A percentile compares a stretch with the other conserved stretches of the same genome.
Conservation (phyloP, 2,113 vertebrate genomes). For the Esox niger region DNA sequence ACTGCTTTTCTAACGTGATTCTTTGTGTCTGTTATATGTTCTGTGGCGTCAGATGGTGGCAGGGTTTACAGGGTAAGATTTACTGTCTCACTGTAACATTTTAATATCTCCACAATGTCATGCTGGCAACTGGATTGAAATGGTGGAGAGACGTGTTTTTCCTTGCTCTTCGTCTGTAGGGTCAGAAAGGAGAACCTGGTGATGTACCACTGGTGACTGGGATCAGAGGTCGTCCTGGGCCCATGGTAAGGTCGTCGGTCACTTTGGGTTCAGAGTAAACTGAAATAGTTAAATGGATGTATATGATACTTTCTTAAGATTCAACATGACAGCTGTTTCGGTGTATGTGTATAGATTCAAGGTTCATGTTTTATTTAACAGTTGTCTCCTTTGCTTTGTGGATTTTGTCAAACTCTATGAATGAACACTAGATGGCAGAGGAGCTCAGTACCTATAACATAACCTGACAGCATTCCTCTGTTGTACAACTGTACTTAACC, state of each 20-base stretch:
- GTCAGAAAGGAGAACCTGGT: constrained; percentile 96
- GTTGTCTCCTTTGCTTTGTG: background rate
- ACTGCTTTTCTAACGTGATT: constrained; percentile 52
- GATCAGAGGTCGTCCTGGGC: constrained; percentile 86
- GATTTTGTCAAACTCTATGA: constrained; percentile 13
- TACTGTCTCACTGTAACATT: background rate
- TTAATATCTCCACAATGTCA: background rate
- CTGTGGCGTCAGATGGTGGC: constrained; percentile 38
- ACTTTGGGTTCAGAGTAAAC: background rate
- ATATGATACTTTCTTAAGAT: no score
- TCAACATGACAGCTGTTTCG: no score
- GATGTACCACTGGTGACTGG: constrained; percentile 91
- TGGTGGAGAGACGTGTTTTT: background rate
- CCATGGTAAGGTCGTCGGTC: constrained; percentile 76
- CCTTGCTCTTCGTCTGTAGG: constrained; percentile 64
- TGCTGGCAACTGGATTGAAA: background rate
- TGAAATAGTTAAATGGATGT: no score
- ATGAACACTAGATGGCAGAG: constrained; percentile 69
- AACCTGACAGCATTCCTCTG: constrained; percentile 17
- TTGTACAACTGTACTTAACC: background rate
- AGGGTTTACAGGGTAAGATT: constrained; percentile 56
- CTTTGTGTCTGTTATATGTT: background rate
- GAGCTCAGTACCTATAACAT: constrained; percentile 41
- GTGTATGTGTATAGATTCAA: no score
- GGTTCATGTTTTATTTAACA: no score